Base-by-base conservation (phyloP, 1,140 invertebrate genomes). In the Linepithema humile region DNA sequence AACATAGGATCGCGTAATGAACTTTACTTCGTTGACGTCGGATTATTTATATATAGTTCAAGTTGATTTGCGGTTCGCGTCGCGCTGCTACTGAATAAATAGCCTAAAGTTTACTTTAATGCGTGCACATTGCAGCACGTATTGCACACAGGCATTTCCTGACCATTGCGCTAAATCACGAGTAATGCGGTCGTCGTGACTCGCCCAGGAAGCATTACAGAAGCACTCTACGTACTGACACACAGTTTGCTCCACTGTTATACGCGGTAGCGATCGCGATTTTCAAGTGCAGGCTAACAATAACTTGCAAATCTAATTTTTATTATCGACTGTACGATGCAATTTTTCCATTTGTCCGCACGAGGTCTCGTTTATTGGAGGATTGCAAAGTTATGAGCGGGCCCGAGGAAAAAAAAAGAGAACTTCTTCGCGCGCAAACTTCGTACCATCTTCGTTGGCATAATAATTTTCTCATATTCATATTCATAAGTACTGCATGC, bases 401-500 rank as follows among this genome's bases (percentile, higher is more conserved):
- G 23, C 0, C 2, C 12, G 26, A 17, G 50, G 23, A 35, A 15
- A 17, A 20, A 15, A 32, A 4, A 38, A 20, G n/a, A 12, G 53
- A 65, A 15, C 12, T 26, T 69, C 38, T 55, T 48, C 29, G 15
- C 40, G 48, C n/a, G n/a, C 26, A 48, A 88, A 88, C 77, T 88
- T 88, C 67, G n/a, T 50, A 20, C n/a, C 62, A 32, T 45, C 43
- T 59, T 48, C 75, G 75, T 80, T 80, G 64, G 78, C 86, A 78
- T 88, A 83, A 88, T 89, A 85, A 89, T 85, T 85, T 78, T 62
- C 53, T 57, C 67, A 59, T 88, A 89, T 89, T 89, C 87, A 88
- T 89, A 89, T 89, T 89, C 86, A 89, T 89, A 85, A 88, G 85
- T 65, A 55, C 64, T 59, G 77, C 86, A 89, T 89, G 78, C 86